Evolutionary conservation across 1,140 invertebrate genomes (phyloP).

Genomic region (Mycetomoellerius zeteki): DNA sequence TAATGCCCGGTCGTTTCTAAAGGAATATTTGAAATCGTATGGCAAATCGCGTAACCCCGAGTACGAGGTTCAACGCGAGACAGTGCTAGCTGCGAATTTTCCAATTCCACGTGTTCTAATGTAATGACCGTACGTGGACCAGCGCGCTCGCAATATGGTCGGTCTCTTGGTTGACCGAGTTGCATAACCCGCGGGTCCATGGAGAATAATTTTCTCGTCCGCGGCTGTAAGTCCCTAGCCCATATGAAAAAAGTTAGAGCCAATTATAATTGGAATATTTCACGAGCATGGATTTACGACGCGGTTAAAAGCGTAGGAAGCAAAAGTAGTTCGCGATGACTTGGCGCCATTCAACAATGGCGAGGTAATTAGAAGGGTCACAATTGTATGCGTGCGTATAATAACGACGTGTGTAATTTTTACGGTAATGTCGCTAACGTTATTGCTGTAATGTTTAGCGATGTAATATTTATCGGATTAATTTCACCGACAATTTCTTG

Average conservation of each 20-base stretch:
- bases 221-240: slow-evolving; percentile 58
- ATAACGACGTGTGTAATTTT: slow-evolving; percentile 54
- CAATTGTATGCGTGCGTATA: not conserved
- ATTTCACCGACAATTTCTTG: slow-evolving; percentile 41
- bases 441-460: slow-evolving; percentile 17
- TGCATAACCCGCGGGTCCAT: slow-evolving; percentile 51
- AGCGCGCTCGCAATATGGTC: slow-evolving; percentile 14
- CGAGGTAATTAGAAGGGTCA: slow-evolving; percentile 35
- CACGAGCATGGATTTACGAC: slow-evolving; percentile 71
- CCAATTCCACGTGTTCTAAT: slow-evolving; percentile 60
- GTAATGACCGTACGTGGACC: slow-evolving; percentile 56
- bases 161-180: slow-evolving; percentile 42
- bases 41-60: slow-evolving; percentile 23
- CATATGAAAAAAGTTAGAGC: slow-evolving; percentile 79
- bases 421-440: slow-evolving; percentile 22
- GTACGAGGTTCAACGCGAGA: not conserved
- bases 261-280: slow-evolving; percentile 77
- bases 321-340: slow-evolving; percentile 59
- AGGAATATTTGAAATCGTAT: slow-evolving; percentile 62
- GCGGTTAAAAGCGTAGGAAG: slow-evolving; percentile 40
- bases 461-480: slow-evolving; percentile 52
- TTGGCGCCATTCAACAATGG: slow-evolving; percentile 61
- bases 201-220: slow-evolving; percentile 73
- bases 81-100: slow-evolving; percentile 49
- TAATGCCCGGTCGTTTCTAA: slow-evolving; percentile 20